A percentile compares a stretch with the other conserved stretches of the same genome.
These are phyloP conservation scores for Leptopilina syphax DNA, from an alignment of 2,888 invertebrate species.

Conservation along the genomic window DNA sequence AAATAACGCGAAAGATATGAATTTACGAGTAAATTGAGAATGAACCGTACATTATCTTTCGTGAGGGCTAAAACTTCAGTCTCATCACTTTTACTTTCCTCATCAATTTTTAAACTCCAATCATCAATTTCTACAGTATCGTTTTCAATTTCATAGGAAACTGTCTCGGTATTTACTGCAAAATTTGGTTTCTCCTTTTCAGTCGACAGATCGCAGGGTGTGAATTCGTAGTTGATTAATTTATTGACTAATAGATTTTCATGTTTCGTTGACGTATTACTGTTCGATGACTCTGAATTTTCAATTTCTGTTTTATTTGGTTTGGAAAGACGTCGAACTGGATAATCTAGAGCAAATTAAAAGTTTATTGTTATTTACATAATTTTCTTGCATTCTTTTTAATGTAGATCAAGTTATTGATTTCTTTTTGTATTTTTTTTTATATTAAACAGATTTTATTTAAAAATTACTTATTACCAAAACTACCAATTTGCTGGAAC, in stretches of 20 bases:
- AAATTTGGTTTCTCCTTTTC: constrained; percentile 13
- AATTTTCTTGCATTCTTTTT: neutral
- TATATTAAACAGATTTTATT: too few relatives aligned
- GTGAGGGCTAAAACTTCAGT: neutral
- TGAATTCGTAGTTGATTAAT: constrained; percentile 1
- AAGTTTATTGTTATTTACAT: neutral
- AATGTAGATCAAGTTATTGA: too few relatives aligned
- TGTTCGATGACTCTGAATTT: constrained; percentile 19
- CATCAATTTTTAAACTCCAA: constrained; percentile 28
- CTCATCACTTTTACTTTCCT: neutral
- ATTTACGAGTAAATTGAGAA: neutral
- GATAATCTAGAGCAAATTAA: constrained; percentile 16
- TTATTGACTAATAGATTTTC: constrained; percentile 46
- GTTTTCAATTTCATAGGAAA: neutral
- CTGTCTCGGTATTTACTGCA: neutral
- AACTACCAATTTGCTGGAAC: constrained; percentile 30
- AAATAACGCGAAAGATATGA: too few relatives aligned
- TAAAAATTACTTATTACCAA: constrained; percentile 3
- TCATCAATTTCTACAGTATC: constrained; percentile 31
- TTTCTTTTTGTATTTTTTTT: too few relatives aligned
- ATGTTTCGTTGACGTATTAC: constrained; percentile 28
- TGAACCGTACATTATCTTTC: neutral
- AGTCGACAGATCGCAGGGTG: neutral
- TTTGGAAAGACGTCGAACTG: neutral
- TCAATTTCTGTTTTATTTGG: neutral